phyloP scores from a whole-genome alignment of 2,888 invertebrate species.

The Diplolepis rosae region DNA sequence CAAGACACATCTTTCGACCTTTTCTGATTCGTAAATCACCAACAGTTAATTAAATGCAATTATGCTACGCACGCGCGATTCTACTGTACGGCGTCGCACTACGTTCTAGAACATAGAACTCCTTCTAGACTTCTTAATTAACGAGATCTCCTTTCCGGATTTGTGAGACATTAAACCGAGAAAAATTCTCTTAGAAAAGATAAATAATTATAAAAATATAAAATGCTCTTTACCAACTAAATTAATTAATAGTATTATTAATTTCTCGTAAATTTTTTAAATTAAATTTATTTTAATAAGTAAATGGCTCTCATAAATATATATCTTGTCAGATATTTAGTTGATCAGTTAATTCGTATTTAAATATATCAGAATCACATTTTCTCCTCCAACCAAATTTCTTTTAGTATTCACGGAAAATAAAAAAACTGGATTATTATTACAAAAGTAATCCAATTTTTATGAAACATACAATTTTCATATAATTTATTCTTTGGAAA shows the following conservation, averaged over 20 bases:
- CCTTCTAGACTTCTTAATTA: conserved; percentile 27
- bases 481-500: too few species aligned
- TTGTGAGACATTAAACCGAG: neutral
- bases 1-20: conserved; percentile 11
- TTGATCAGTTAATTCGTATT: too few species aligned
- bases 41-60: conserved; percentile 26
- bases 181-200: conserved; percentile 1
- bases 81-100: conserved; percentile 1
- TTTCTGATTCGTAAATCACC: conserved; percentile 29
- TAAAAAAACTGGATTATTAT: too few species aligned
- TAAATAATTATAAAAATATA: neutral
- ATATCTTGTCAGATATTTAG: too few species aligned
- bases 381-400: too few species aligned
- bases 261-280: neutral
- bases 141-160: conserved; percentile 22
- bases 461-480: too few species aligned
- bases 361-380: too few species aligned
- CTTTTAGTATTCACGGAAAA: too few species aligned
- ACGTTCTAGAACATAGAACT: conserved; percentile 26
- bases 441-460: too few species aligned
- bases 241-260: neutral
- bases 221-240: neutral
- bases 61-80: conserved; percentile 29
- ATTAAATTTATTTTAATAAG: too few species aligned
- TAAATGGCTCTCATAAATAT: too few species aligned